Conservation (phyloP, 2,113 vertebrate genomes). For the Dipodomys merriami region DNA sequence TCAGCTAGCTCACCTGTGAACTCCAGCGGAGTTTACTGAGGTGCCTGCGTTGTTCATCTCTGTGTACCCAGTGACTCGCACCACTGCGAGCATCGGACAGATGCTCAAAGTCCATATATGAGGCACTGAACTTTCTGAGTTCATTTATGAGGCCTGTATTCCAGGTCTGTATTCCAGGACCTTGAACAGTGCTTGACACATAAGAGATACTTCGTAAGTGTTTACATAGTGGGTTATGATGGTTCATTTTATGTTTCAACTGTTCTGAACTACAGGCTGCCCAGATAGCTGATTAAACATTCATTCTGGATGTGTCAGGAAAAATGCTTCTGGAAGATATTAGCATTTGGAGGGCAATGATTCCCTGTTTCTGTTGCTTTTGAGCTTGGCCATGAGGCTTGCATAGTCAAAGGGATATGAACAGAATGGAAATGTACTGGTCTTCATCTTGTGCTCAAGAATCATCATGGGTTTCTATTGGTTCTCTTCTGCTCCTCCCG, state of each 20-base stretch:
- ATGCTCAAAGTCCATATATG: background rate
- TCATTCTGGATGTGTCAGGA: background rate
- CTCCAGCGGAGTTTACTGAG: background rate
- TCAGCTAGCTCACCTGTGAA: background rate
- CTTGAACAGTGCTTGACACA: background rate
- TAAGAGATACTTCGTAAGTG: background rate
- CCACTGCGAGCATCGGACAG: background rate
- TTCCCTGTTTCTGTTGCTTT: background rate
- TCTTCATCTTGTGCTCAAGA: background rate
- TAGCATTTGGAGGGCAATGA: background rate
- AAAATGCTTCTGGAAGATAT: slow-evolving; percentile 1
- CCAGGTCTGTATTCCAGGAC: background rate
- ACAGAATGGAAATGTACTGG: background rate
- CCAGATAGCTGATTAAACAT: background rate
- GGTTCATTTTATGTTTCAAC: background rate
- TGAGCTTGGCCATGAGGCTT: background rate
- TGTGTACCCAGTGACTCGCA: background rate
- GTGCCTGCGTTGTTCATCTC: background rate
- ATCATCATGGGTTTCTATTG: background rate
- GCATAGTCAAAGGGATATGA: background rate
- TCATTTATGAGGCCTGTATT: background rate
- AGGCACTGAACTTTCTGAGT: background rate
- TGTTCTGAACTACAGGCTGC: background rate
- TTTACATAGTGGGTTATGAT: background rate
- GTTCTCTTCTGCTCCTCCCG: background rate